Evolutionary conservation across 2,888 invertebrate species (phyloP).

Genomic region (Buathra laborator): DNA sequence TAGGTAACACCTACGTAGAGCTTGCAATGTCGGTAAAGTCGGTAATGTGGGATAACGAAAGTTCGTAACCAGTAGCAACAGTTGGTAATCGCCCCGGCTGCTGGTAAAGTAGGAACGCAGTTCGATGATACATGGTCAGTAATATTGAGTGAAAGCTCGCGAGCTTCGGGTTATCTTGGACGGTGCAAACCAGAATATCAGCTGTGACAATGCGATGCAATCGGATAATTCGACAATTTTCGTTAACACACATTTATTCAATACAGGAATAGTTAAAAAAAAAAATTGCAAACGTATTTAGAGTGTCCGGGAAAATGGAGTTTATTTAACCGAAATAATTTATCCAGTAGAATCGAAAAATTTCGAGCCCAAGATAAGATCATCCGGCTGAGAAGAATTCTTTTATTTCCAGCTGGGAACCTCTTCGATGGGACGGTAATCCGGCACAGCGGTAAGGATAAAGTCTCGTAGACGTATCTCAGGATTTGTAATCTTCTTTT

Average conservation of each 20-base stretch:
- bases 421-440: not conserved
- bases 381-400: not conserved
- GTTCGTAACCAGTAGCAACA: not conserved
- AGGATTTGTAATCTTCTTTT: conserved; percentile 6
- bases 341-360: not conserved
- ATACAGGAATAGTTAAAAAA: not conserved
- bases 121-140: not conserved
- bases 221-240: too few species aligned
- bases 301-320: not conserved
- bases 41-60: not conserved
- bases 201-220: not conserved
- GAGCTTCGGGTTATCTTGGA: not conserved
- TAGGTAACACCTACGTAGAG: not conserved
- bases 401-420: not conserved
- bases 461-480: not conserved
- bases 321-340: not conserved
- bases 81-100: not conserved
- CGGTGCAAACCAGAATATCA: too few species aligned
- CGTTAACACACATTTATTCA: not conserved
- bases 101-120: not conserved
- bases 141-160: not conserved
- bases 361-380: not conserved
- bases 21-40: conserved; percentile 46
- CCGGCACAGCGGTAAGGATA: not conserved
- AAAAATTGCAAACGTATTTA: not conserved